phyloP scores from a whole-genome alignment of 2,888 invertebrate species.

The Abrostola triplasia region DNA sequence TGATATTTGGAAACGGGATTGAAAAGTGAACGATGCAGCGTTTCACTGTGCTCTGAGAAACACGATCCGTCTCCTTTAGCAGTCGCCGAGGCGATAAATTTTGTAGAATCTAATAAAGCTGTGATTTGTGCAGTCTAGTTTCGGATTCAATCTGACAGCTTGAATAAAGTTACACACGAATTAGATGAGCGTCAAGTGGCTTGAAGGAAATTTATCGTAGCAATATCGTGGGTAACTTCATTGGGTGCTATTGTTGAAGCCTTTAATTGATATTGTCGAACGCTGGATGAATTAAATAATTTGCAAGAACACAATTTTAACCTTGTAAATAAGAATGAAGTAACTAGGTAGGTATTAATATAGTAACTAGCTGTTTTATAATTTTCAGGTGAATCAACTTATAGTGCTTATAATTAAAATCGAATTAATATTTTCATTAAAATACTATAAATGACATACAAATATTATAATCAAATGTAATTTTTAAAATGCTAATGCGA shows the following conservation, averaged over 20 bases:
- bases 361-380: no score
- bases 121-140: conserved; percentile 66
- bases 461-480: no score
- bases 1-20: conserved; percentile 46
- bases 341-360: no score
- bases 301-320: neutral
- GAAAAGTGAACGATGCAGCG: conserved; percentile 56
- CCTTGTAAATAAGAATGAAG: no score
- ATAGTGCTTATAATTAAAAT: no score
- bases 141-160: conserved; percentile 60
- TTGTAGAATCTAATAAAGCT: conserved; percentile 68
- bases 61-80: conserved; percentile 63
- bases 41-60: conserved; percentile 52
- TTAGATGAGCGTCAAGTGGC: conserved; percentile 41
- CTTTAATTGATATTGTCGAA: conserved; percentile 13
- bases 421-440: no score
- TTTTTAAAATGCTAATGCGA: no score
- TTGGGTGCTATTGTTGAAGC: conserved; percentile 24
- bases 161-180: conserved; percentile 55
- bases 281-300: conserved; percentile 8
- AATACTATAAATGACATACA: no score
- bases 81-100: conserved; percentile 68
- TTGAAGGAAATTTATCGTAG: conserved; percentile 41
- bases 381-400: no score
- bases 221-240: conserved; percentile 49